These are phyloP conservation scores for Ectemnius continuus DNA, from an alignment of 2,888 invertebrate genomes.

Conservation along the genomic window DNA sequence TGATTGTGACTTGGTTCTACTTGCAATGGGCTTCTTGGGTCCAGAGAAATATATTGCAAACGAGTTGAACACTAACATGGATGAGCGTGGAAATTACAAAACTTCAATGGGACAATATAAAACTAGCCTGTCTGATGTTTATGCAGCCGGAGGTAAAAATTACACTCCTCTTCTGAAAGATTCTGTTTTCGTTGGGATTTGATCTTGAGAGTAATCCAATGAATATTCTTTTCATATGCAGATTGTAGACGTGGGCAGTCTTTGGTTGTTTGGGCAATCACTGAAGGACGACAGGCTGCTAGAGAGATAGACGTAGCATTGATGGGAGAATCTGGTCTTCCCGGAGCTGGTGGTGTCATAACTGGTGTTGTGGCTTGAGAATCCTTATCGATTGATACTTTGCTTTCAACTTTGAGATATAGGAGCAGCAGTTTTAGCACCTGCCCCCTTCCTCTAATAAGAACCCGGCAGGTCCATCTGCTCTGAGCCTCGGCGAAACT, in stretches of 20 bases:
- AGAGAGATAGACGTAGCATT: conserved; percentile 93
- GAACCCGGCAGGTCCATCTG: neutral
- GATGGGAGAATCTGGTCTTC: conserved; percentile 88
- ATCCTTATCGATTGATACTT: neutral
- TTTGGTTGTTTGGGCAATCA: conserved; percentile 98
- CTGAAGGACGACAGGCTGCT: conserved; percentile 99
- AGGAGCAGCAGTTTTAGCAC: neutral
- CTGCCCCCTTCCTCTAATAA: neutral
- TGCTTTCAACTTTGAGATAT: neutral
- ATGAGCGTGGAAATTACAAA: conserved; percentile 95
- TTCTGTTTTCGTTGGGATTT: neutral
- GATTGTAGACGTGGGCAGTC: conserved; percentile 99
- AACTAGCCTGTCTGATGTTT: conserved; percentile 90
- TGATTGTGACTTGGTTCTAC: conserved; percentile 93
- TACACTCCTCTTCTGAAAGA: conserved; percentile 35
- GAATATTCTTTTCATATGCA: conserved; percentile 70
- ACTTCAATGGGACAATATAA: conserved; percentile 88
- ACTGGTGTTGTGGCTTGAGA: conserved; percentile 63
- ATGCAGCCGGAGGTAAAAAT: conserved; percentile 93
- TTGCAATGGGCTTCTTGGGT: conserved; percentile 99
- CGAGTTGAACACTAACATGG: conserved; percentile 88
- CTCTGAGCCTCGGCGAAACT: conserved; percentile 8
- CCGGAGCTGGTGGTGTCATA: conserved; percentile 95
- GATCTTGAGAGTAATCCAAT: neutral
- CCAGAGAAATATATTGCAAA: conserved; percentile 94